A percentile compares a stretch with the other conserved stretches of the same genome.
These are phyloP conservation scores for Hemibagrus guttatus DNA, from an alignment of 2,797 vertebrate species.

Conservation along the genomic window DNA sequence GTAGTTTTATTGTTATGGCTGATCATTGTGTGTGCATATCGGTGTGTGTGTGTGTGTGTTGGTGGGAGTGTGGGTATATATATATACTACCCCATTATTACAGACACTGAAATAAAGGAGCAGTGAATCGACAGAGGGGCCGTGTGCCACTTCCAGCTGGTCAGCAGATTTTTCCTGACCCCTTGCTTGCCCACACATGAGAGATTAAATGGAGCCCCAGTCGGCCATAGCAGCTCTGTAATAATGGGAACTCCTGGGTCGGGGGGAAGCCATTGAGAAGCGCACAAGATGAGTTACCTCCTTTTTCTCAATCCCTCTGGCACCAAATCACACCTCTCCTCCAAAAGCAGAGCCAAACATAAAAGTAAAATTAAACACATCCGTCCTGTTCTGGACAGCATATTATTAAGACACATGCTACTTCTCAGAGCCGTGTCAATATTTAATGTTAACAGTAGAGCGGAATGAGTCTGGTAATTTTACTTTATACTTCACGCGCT, in stretches of 20 bases:
- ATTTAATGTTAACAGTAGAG: conserved; percentile 39
- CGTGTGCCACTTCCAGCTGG: conserved; percentile 45
- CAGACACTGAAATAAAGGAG: neutral
- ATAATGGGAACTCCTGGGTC: conserved; percentile 47
- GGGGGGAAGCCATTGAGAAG: conserved; percentile 22
- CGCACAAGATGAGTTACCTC: conserved; percentile 35
- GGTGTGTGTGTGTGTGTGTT: no score
- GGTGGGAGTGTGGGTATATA: no score
- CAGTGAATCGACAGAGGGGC: conserved; percentile 16
- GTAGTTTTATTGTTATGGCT: no score
- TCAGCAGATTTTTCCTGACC: conserved; percentile 46
- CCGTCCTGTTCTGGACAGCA: conserved; percentile 17
- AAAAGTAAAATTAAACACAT: conserved; percentile 33
- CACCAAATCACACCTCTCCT: conserved; percentile 17
- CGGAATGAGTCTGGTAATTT: neutral
- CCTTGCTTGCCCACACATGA: conserved; percentile 41
- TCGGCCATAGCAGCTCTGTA: conserved; percentile 21
- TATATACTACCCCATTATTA: neutral
- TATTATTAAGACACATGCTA: conserved; percentile 20
- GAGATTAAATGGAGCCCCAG: conserved; percentile 39
- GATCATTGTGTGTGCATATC: no score
- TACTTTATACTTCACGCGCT: conserved; percentile 1
- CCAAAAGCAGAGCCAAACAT: conserved; percentile 13
- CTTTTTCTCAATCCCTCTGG: conserved; percentile 11
- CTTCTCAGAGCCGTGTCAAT: conserved; percentile 10